Percentiles rank a stretch among this genome's conserved stretches.
Conservation (phyloP, 2,113 vertebrate genomes). For the Lepidiolamprologus cunningtoni region DNA sequence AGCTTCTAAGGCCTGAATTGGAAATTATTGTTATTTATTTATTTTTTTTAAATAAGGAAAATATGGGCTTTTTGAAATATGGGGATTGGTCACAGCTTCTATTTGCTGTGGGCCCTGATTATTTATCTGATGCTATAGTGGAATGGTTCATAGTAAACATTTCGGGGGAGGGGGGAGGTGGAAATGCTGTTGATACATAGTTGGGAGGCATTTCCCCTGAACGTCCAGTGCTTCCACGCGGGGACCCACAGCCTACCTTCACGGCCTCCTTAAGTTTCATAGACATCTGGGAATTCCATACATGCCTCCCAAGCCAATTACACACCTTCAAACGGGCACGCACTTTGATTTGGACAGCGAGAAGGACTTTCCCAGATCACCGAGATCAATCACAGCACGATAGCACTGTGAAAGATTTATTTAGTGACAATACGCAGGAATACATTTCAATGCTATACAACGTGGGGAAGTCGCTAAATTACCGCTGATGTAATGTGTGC, state of each 20-base stretch:
- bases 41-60: rapidly evolving
- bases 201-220: neutral
- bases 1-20: neutral
- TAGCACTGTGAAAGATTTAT: constrained; percentile 10
- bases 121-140: neutral
- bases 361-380: constrained; percentile 66
- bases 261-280: constrained; percentile 87
- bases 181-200: neutral
- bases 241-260: constrained; percentile 59
- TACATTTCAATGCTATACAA: neutral
- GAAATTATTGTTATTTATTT: neutral
- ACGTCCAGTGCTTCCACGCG: neutral
- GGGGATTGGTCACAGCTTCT: neutral
- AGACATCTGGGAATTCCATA: constrained; percentile 96
- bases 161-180: neutral
- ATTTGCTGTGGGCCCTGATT: neutral
- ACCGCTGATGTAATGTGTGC: neutral
- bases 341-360: constrained; percentile 77
- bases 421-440: neutral
- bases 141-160: neutral
- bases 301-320: constrained; percentile 89
- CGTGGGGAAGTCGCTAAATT: neutral
- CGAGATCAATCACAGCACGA: constrained; percentile 23
- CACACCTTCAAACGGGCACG: constrained; percentile 88
- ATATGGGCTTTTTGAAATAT: neutral